Evolutionary conservation across 2,797 vertebrate genomes (phyloP).

Genomic region (Sebastes diploproa): DNA sequence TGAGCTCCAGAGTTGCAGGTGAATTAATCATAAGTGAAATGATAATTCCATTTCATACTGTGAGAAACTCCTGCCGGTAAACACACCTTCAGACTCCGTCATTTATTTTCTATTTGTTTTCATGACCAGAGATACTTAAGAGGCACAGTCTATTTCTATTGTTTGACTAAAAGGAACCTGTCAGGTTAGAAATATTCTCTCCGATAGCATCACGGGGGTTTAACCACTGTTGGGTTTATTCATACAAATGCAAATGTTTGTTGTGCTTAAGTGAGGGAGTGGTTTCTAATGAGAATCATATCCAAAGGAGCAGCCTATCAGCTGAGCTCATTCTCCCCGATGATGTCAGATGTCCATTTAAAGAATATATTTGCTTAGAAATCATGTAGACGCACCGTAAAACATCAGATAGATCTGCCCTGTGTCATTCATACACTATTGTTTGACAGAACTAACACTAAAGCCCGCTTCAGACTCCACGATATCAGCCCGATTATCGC

Average conservation of each 20-base stretch:
- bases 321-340: neutral
- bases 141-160: neutral
- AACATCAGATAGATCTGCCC: neutral
- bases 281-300: too few species aligned
- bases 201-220: neutral
- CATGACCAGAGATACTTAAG: neutral
- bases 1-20: constrained; percentile 26
- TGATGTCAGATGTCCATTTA: neutral
- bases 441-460: too few species aligned
- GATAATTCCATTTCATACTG: constrained; percentile 38
- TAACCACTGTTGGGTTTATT: neutral
- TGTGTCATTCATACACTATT: too few species aligned
- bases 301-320: neutral
- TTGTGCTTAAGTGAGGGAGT: neutral
- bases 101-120: neutral
- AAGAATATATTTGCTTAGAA: neutral
- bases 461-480: fast-evolving
- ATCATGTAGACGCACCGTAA: neutral
- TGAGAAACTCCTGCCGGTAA: constrained; percentile 21
- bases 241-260: neutral
- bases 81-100: neutral
- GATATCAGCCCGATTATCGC: too few species aligned
- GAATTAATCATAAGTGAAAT: constrained; percentile 43
- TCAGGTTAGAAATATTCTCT: neutral
- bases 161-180: neutral